Evolutionary conservation across 2,113 vertebrate genomes (phyloP), one percentile per base, ranked within the genome.

Genomic region (Shinisaurus crocodilurus): DNA sequence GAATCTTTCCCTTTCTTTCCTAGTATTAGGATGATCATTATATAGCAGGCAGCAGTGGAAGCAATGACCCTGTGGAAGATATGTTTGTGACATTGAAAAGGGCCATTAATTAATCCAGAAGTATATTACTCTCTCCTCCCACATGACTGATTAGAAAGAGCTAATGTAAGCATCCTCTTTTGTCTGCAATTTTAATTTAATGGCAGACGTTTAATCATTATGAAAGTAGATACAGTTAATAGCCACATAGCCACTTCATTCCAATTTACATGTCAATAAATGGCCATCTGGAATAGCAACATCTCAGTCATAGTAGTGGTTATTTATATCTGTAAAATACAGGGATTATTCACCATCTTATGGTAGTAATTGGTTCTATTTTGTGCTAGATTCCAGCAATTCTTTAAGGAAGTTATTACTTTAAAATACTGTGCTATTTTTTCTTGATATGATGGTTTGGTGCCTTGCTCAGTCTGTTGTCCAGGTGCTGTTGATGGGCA

Each of bases 121-220:
- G 74, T 86, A 54, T 63, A 54, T 77, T 84, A 90, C 6, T 13
- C 29, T 50, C 1, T n/a, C 89, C 87, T 93, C 34, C 23, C 50
- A 90, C 25, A 60, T 86, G 89, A 57, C 63, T 92, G 90, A 57
- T 57, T 90, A 76, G 54, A 92, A 91, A 81, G 54, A 90, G 84
- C 43, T 85, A 94, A 65, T 76, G n/a, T 12, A 87, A 86, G 48
- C n/a, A 91, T 76, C 12, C 54, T 87, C 92, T 91, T 85, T 57
- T 93, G 63, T 87, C 83, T 87, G 75, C 57, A 86, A 43, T 18
- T 92, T 92, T 93, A 85, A 94, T 96, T 94, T 96, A 94, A 94
- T 86, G 69, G 82, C 82, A 92, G 93, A 88, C 90, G 77, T 91
- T 92, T 93, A 94, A 80, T 93, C 81, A 45, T 86, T 89, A 85